Evolutionary conservation across 2,113 vertebrate species (phyloP).

Genomic region (Elachura formosa): DNA sequence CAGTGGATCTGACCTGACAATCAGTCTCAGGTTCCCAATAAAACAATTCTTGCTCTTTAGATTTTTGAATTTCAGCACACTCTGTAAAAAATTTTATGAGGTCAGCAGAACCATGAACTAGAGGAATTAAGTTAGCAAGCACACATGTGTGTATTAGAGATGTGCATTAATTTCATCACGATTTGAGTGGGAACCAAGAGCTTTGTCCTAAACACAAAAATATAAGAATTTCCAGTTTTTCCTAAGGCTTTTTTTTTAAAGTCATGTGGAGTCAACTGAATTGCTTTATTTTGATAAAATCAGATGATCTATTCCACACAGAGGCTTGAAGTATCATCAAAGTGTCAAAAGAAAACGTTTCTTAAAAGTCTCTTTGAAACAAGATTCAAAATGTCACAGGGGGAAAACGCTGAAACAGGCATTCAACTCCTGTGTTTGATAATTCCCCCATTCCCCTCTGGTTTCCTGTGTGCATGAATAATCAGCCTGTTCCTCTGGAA

Average conservation of each 20-base stretch:
- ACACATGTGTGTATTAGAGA: neutral
- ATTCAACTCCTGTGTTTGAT: constrained; percentile 11
- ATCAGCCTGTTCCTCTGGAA: neutral
- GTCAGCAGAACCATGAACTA: neutral
- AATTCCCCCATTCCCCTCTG: neutral
- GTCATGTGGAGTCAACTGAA: neutral
- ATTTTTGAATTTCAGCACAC: neutral
- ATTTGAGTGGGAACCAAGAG: neutral
- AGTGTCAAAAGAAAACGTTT: constrained; percentile 57
- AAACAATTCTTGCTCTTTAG: neutral
- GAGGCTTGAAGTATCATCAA: constrained; percentile 34
- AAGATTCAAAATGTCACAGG: constrained; percentile 41
- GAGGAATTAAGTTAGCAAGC: neutral
- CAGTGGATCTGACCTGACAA: neutral
- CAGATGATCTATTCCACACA: constrained; percentile 33
- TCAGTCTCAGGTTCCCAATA: neutral
- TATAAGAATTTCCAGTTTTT: neutral
- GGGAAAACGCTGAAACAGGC: constrained; percentile 38
- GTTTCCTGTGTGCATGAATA: neutral
- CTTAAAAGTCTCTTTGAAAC: constrained; percentile 10
- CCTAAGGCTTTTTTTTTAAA: neutral
- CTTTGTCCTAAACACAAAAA: neutral
- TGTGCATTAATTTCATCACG: neutral
- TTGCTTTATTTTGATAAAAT: constrained; percentile 55
- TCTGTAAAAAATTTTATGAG: neutral